Conservation (phyloP, 2,113 vertebrate genomes). For the Tachysurus vachellii region DNA sequence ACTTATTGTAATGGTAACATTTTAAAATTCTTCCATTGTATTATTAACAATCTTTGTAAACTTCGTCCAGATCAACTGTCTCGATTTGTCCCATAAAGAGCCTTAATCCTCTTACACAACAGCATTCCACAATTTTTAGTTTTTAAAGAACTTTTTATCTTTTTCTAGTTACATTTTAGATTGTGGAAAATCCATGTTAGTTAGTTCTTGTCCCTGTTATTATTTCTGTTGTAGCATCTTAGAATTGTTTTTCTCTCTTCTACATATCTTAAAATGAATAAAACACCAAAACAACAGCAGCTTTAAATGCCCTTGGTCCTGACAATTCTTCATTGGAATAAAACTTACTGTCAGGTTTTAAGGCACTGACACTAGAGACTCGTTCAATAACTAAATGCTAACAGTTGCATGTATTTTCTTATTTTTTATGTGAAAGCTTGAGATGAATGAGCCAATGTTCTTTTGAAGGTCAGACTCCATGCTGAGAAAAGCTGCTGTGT, state of each 20-base stretch:
- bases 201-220: neutral
- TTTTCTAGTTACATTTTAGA: neutral
- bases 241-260: neutral
- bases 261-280: neutral
- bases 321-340: neutral
- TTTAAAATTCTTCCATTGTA: neutral
- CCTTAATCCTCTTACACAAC: neutral
- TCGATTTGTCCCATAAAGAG: neutral
- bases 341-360: neutral
- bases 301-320: neutral
- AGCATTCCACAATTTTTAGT: neutral
- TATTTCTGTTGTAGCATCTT: neutral
- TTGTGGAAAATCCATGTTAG: neutral
- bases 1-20: neutral
- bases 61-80: neutral
- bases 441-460: neutral
- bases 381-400: neutral
- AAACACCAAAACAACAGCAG: neutral
- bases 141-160: neutral
- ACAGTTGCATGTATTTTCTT: neutral
- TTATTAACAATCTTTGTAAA: neutral
- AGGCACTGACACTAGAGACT: neutral
- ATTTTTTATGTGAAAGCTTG: neutral
- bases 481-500: slow-evolving; percentile 30
- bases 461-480: slow-evolving; percentile 13